Base-by-base conservation (phyloP, 2,888 invertebrate genomes). In the Invenusta paracnida region DNA sequence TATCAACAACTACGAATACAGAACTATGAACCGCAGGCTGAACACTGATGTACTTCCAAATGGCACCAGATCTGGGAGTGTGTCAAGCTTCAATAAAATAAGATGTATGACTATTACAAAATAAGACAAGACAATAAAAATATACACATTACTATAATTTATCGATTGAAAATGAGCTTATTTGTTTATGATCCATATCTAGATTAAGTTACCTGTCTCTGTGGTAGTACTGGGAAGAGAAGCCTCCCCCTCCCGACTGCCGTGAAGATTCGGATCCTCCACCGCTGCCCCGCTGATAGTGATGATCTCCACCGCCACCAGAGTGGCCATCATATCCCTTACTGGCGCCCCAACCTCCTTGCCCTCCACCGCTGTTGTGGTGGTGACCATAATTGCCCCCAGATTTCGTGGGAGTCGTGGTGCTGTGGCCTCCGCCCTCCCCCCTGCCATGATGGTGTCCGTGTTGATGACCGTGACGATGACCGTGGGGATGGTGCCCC, bases 121-220 rank as follows among this genome's bases (percentile, higher is more conserved):
- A n/a, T n/a, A n/a, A n/a, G n/a, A n/a, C n/a, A n/a, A n/a, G n/a
- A n/a, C n/a, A n/a, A n/a, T n/a, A n/a, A n/a, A n/a, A n/a, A n/a
- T n/a, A n/a, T n/a, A n/a, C n/a, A n/a, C n/a, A n/a, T n/a, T n/a
- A n/a, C n/a, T n/a, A n/a, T n/a, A n/a, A n/a, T n/a, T n/a, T n/a
- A n/a, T n/a, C n/a, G n/a, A n/a, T n/a, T n/a, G n/a, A n/a, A n/a
- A n/a, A n/a, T n/a, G n/a, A n/a, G n/a, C n/a, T n/a, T n/a, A n/a
- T n/a, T n/a, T n/a, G n/a, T n/a, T n/a, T n/a, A n/a, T n/a, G n/a
- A n/a, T n/a, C n/a, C n/a, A n/a, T n/a, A n/a, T n/a, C n/a, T n/a
- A n/a, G n/a, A n/a, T n/a, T n/a, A n/a, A 73, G 11, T 73, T 73
- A 73, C 73, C 73, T 73, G 23, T 73, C 73, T 73, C 73, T 5